These are phyloP conservation scores for Argya squamiceps DNA, from an alignment of 2,797 vertebrate species.

Conservation along the genomic window DNA sequence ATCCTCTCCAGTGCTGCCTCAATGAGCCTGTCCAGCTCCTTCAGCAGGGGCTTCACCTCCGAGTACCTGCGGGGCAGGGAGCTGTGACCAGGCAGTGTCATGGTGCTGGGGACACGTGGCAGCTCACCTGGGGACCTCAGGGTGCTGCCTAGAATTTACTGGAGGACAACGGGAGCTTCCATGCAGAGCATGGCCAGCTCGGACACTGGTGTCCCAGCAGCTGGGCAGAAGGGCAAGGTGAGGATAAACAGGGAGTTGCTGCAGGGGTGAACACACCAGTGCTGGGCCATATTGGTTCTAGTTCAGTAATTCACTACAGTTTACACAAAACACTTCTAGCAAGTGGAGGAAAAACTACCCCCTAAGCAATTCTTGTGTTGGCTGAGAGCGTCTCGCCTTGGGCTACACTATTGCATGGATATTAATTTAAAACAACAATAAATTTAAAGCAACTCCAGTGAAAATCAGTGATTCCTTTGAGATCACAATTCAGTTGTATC, in stretches of 20 bases:
- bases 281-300: fast-evolving
- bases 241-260: neutral
- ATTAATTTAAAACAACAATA: neutral
- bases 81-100: neutral
- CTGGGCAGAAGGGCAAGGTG: neutral
- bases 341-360: neutral
- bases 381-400: neutral
- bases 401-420: neutral
- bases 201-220: fast-evolving
- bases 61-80: slow-evolving; percentile 72
- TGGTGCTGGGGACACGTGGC: fast-evolving
- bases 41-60: slow-evolving; percentile 67
- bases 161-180: fast-evolving
- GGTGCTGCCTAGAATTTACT: fast-evolving
- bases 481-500: fast-evolving
- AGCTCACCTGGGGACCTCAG: neutral
- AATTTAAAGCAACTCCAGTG: neutral
- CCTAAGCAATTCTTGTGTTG: neutral
- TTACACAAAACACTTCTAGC: neutral
- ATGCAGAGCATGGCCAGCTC: fast-evolving
- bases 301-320: neutral
- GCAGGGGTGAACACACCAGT: neutral
- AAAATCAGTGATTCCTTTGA: neutral
- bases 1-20: slow-evolving; percentile 72
- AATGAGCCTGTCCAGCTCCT: slow-evolving; percentile 78